These are phyloP conservation scores for Fistularia commersonii DNA, from an alignment of 2,797 vertebrate species.

Conservation along the genomic window DNA sequence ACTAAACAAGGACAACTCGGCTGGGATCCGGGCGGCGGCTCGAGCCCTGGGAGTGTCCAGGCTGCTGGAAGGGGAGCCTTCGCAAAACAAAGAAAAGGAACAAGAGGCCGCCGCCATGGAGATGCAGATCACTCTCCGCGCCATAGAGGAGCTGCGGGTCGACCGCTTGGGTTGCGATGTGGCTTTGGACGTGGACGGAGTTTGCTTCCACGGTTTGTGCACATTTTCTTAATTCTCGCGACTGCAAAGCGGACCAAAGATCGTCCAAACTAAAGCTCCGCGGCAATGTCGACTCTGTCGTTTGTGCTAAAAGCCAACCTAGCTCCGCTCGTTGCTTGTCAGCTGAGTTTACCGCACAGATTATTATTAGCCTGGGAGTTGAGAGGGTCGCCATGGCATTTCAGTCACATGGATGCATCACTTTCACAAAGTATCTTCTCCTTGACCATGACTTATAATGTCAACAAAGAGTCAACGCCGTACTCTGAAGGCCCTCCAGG, in stretches of 20 bases:
- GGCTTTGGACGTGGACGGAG: constrained; percentile 57
- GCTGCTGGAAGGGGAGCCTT: constrained; percentile 48
- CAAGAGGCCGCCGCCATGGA: constrained; percentile 27
- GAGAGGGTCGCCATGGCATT: too few species aligned
- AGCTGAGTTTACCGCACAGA: too few species aligned
- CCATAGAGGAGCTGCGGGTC: constrained; percentile 56
- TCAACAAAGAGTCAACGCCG: too few species aligned
- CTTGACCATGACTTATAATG: too few species aligned
- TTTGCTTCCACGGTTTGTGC: constrained; percentile 62
- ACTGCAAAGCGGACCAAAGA: too few species aligned
- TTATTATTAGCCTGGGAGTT: too few species aligned
- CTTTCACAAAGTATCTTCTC: too few species aligned
- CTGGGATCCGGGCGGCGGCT: constrained; percentile 52
- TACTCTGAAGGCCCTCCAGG: too few species aligned
- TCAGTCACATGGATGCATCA: too few species aligned
- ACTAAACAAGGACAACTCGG: constrained; percentile 28
- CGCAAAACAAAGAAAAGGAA: constrained; percentile 25
- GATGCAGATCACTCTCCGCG: constrained; percentile 48
- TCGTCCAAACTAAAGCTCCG: too few species aligned
- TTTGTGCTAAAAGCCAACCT: not conserved
- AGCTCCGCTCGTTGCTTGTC: not conserved
- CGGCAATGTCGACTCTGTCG: not conserved
- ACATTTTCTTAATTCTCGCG: not conserved
- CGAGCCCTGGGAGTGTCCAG: constrained; percentile 43
- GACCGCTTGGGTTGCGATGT: constrained; percentile 69